Evolutionary conservation across 2,797 vertebrate genomes (phyloP), one percentile per base, ranked within the genome.

Genomic region (Poeciliopsis paucimaculata): DNA sequence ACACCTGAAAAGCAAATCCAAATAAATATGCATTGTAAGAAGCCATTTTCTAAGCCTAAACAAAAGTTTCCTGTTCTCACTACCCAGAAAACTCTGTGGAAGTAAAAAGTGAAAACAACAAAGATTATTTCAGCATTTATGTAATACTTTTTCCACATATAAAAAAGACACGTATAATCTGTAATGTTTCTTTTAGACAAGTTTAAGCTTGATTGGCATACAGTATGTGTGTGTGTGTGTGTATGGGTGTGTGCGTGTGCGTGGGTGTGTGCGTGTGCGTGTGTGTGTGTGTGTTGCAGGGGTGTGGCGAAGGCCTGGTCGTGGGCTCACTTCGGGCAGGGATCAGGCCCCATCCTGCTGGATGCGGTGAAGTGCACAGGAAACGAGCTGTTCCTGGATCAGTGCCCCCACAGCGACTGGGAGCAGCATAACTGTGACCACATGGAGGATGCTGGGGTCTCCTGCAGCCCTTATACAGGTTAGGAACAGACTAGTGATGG

Each of bases 341-440:
- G 98, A 73, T 94, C 91, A 6, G 98, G 98, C 16, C 95, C 97
- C 71, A 97, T 99, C 79, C 91, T 97, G 73, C 89, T 99, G 93
- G 98, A 99, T 41, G 97, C 98, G 2, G 94, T 99, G 39, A 95
- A 96, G 83, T 99, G 98, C 88, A 91, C 94, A 1, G 98, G 98
- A 60, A 98, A 97, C 0, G 98, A 99, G 87, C 91, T 96, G 12
- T 96, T 95, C 46, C 93, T 99, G 87, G 97, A 97, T 82, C 96
- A 96, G 79, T 99, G 98, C 90, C 94, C 94, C 82, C 97, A 98
- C 76, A 93, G 95, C 0, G 95, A 96, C 90, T 99, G 98, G 98
- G 96, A 97, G 89, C 94, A 97, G 83, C 98, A 99, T 92, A 98
- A 99, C 94, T 99, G 98, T 79, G 98, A 98, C 90, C 98, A 99